phyloP scores from a whole-genome alignment of 2,113 vertebrate species.

The Clarias macrocephalus region DNA sequence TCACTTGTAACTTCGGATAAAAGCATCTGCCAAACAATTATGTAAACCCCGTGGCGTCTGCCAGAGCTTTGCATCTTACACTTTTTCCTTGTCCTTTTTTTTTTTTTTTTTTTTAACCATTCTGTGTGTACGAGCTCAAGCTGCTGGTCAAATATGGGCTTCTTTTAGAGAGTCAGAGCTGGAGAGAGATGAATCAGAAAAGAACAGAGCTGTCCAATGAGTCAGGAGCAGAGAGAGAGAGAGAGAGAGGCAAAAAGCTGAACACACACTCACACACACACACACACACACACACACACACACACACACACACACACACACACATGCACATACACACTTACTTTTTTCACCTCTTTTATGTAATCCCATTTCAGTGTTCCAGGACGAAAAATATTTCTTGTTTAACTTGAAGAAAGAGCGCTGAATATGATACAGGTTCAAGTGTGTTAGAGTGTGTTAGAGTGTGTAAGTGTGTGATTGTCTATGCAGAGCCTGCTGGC shows the following conservation, averaged over 20 bases:
- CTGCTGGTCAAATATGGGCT: conserved; percentile 41
- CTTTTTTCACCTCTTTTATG: background rate
- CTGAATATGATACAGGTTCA: conserved; percentile 10
- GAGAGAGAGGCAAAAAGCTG: background rate
- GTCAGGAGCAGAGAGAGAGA: background rate
- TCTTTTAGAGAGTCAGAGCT: conserved; percentile 30
- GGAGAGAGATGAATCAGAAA: conserved; percentile 39
- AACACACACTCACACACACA: conserved; percentile 6
- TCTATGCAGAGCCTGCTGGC: conserved; percentile 25
- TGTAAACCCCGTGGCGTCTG: conserved; percentile 14
- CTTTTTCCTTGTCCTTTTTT: background rate
- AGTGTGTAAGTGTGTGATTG: background rate
- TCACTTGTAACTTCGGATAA: background rate
- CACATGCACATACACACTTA: background rate
- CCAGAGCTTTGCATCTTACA: conserved; percentile 1
- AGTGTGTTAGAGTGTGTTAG: background rate
- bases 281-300: conserved; percentile 14
- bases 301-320: conserved; percentile 15
- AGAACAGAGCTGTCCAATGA: conserved; percentile 21
- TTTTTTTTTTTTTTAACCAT: conserved; percentile 15
- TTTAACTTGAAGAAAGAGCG: conserved; percentile 21
- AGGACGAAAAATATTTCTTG: conserved; percentile 12
- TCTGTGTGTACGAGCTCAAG: conserved; percentile 21
- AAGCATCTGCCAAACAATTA: conserved; percentile 11
- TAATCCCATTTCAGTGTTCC: conserved; percentile 12